Base-by-base conservation (phyloP, 1,140 invertebrate genomes). In the Schlechtendalia chinensis region DNA sequence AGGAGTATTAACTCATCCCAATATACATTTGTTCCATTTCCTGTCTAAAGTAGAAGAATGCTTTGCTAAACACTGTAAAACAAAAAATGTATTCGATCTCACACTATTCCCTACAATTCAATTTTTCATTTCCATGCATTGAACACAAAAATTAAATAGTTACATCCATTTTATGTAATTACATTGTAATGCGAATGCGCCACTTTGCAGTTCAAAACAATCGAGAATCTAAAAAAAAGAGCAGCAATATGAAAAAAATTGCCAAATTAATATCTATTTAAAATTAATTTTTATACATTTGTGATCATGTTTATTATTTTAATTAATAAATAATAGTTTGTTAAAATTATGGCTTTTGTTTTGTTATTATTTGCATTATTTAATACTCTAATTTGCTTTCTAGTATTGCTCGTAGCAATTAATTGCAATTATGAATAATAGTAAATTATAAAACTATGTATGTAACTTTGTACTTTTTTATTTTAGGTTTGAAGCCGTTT, bases 181-280 rank as follows among this genome's bases (percentile, higher is more conserved):
- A 58, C 22, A 22, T 58, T 22, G n/a, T 58, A n/a, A 58, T 58
- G 54, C 54, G n/a, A 45, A 45, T 45, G 39, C 39, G 54, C 5
- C 54, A 58, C n/a, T 58, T 58, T 58, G 54, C n/a, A 8, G 54
- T 58, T 10, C 54, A 58, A 58, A n/a, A 58, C n/a, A 58, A 58
- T 58, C n/a, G n/a, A 5, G 6, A 58, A 58, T 4, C n/a, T 22
- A 58, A 58, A 58, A 24, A 45, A 45, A 45, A 12, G 14, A 58
- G 54, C 54, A 58, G n/a, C 8, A 6, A 58, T 0, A 58, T 22
- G 54, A 24, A 58, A 22, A 58, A 58, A 58, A 58, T 58, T 22
- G 56, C 56, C 22, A 58, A 58, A 58, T 58, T 58, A 2, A 22
- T 58, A 8, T 58, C 56, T 24, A 22, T n/a, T 22, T 58, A 8